phyloP scores from a whole-genome alignment of 2,113 vertebrate species.

The Grammomys surdaster region DNA sequence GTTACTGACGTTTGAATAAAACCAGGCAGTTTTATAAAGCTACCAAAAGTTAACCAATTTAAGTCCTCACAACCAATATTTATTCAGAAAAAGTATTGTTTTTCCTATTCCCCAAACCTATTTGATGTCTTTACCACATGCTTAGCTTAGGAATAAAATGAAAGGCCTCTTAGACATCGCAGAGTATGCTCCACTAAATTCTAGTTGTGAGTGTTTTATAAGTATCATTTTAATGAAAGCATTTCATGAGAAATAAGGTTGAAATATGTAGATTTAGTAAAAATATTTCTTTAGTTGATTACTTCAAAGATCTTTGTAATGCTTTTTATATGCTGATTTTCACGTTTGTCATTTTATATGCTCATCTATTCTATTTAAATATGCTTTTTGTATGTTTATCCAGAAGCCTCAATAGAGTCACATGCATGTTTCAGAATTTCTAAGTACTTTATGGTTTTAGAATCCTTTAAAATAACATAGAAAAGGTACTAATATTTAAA shows the following conservation, averaged over 20 bases:
- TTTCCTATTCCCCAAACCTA: not conserved
- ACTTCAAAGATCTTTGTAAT: not conserved
- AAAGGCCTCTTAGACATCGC: not conserved
- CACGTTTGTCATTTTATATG: not conserved
- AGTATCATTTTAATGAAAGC: not conserved
- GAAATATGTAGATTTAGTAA: not conserved
- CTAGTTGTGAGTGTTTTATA: not conserved
- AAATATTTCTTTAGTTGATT: not conserved
- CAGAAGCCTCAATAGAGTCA: not conserved
- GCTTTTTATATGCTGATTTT: not conserved
- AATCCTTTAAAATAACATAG: not conserved
- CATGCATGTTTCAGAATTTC: not conserved
- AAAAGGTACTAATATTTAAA: not conserved
- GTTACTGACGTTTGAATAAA: conserved; percentile 38
- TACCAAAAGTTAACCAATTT: not conserved
- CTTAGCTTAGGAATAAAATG: conserved; percentile 21
- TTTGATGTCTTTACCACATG: not conserved
- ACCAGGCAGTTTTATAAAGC: not conserved
- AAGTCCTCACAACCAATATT: not conserved
- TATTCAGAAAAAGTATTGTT: not conserved
- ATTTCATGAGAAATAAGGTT: conserved; percentile 4
- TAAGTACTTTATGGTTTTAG: not conserved
- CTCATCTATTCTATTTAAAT: not conserved
- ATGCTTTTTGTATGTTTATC: not conserved
- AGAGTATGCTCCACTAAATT: not conserved